A percentile compares a stretch with the other conserved stretches of the same genome.
These are phyloP conservation scores for Calameuta filiformis DNA, from an alignment of 2,888 invertebrate species.

Conservation along the genomic window DNA sequence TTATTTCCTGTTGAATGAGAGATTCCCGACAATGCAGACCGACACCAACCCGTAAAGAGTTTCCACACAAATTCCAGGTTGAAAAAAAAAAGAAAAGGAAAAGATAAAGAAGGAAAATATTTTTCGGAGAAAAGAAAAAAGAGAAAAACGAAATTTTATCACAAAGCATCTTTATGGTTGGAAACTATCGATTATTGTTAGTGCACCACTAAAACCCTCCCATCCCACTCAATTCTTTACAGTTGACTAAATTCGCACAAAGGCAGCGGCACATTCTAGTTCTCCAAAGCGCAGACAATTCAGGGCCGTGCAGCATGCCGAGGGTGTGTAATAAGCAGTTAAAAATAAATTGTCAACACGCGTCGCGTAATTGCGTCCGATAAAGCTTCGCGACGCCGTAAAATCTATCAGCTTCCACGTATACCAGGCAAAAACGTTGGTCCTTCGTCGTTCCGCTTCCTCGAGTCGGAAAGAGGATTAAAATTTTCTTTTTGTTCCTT, in stretches of 20 bases:
- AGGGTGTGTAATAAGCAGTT: constrained; percentile 22
- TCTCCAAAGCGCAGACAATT: neutral
- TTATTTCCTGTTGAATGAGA: neutral
- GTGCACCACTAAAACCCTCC: neutral
- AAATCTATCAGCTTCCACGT: neutral
- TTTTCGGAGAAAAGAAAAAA: neutral
- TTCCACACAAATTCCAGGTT: neutral
- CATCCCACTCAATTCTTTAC: neutral
- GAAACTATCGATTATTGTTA: neutral
- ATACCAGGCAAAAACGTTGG: neutral
- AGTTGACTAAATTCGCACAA: neutral
- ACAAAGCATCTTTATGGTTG: neutral
- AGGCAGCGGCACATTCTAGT: neutral
- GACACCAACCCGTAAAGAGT: neutral
- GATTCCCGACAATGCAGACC: neutral
- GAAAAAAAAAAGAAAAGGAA: neutral
- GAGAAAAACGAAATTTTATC: neutral
- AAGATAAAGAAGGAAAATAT: neutral
- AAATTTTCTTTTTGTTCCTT: neutral
- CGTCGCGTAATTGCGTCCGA: constrained; percentile 6
- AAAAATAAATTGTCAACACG: constrained; percentile 24
- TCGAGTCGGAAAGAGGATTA: neutral
- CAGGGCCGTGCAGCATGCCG: neutral
- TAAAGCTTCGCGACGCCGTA: neutral
- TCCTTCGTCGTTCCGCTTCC: neutral